A percentile compares a stretch with the other conserved stretches of the same genome.
These are phyloP conservation scores for Eptesicus fuscus DNA, from an alignment of 2,113 vertebrate species.

Conservation along the genomic window DNA sequence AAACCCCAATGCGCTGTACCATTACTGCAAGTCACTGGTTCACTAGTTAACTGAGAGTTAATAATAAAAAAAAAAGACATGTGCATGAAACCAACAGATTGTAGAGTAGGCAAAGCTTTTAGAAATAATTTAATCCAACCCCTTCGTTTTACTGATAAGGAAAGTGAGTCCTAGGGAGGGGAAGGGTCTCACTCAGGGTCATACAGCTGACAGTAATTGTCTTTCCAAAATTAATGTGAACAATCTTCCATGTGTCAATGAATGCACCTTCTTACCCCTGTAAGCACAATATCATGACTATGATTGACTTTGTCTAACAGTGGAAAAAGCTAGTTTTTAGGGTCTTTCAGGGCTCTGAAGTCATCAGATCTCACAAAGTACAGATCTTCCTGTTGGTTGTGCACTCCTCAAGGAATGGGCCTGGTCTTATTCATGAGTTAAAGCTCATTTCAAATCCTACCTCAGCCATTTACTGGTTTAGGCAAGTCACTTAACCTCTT, in stretches of 20 bases:
- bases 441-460: conserved; percentile 9
- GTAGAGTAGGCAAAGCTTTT: conserved; percentile 40
- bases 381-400: background rate
- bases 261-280: conserved; percentile 17
- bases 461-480: background rate
- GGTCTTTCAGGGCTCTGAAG: background rate
- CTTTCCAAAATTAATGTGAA: conserved; percentile 32
- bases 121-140: conserved; percentile 44
- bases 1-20: background rate
- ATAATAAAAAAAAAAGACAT: conserved; percentile 1
- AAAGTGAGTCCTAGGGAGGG: conserved; percentile 9
- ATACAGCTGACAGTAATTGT: conserved; percentile 47
- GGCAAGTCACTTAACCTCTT: background rate
- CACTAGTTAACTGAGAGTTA: conserved; percentile 22
- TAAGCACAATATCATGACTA: conserved; percentile 17
- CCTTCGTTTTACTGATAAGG: conserved; percentile 40
- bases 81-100: conserved; percentile 13
- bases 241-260: background rate
- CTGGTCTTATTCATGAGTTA: background rate
- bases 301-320: conserved; percentile 35
- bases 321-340: background rate
- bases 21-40: background rate
- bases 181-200: conserved; percentile 18
- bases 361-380: conserved; percentile 1
- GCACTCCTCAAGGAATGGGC: background rate